Percentiles rank a stretch among this genome's conserved stretches.
Conservation (phyloP, 2,113 vertebrate species). For the Gobius niger region DNA sequence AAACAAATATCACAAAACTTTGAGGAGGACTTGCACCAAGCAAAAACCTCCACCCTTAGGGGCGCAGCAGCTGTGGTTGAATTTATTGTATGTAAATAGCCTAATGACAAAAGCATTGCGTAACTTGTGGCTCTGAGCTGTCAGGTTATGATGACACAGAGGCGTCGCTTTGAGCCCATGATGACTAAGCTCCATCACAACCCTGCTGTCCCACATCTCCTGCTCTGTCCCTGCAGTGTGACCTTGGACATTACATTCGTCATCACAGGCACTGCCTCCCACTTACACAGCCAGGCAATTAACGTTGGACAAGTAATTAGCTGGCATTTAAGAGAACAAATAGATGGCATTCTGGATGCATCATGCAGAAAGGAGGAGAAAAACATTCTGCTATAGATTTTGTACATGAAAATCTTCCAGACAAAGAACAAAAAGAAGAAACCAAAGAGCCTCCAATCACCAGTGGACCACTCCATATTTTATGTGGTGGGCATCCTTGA, state of each 20-base stretch:
- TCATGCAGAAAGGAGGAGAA: constrained; percentile 26
- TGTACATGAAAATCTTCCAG: constrained; percentile 21
- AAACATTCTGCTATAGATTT: constrained; percentile 12
- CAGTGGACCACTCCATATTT: constrained; percentile 64
- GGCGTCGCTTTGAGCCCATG: constrained; percentile 36
- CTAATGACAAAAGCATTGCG: constrained; percentile 28
- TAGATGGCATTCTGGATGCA: constrained; percentile 26
- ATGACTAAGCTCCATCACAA: constrained; percentile 68
- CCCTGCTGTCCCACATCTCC: constrained; percentile 55
- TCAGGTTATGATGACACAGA: constrained; percentile 40
- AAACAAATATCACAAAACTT: constrained; percentile 31
- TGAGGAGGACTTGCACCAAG: constrained; percentile 3
- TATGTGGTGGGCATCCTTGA: constrained; percentile 59
- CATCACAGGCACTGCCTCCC: constrained; percentile 51
- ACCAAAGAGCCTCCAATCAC: constrained; percentile 61
- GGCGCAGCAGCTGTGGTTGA: neutral
- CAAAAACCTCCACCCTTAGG: constrained; percentile 22
- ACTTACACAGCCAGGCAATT: constrained; percentile 60
- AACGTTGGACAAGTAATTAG: constrained; percentile 67
- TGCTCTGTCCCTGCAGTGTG: constrained; percentile 46
- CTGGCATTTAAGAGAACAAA: constrained; percentile 43
- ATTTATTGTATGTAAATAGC: constrained; percentile 34
- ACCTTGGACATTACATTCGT: constrained; percentile 63
- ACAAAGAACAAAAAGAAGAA: constrained; percentile 42
- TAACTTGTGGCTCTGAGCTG: constrained; percentile 32